These are phyloP conservation scores for Diarsia mendica DNA, from an alignment of 2,888 invertebrate genomes.

Conservation along the genomic window DNA sequence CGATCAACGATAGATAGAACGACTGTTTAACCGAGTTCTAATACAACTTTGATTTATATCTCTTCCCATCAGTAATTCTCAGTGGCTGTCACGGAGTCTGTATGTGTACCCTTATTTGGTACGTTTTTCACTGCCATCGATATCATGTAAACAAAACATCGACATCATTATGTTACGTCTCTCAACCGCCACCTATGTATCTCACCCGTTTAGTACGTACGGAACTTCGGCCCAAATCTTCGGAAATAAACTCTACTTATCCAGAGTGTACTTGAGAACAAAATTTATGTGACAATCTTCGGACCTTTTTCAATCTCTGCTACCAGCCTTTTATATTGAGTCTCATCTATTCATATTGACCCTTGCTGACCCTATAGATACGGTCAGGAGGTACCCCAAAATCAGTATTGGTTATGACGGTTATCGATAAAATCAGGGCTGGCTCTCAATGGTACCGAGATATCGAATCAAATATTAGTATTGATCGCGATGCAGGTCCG, in stretches of 20 bases:
- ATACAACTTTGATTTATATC: too few species aligned
- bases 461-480: slow-evolving; percentile 50
- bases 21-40: too few species aligned
- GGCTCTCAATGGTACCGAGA: slow-evolving; percentile 28
- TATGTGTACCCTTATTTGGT: too few species aligned
- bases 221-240: slow-evolving; percentile 82
- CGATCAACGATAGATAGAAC: too few species aligned
- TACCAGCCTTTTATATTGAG: slow-evolving; percentile 77
- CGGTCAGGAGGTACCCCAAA: slow-evolving; percentile 48
- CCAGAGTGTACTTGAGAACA: slow-evolving; percentile 81
- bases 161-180: slow-evolving; percentile 22
- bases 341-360: slow-evolving; percentile 82
- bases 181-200: slow-evolving; percentile 58
- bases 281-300: slow-evolving; percentile 84
- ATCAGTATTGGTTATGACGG: slow-evolving; percentile 59
- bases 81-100: too few species aligned
- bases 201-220: slow-evolving; percentile 69
- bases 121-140: too few species aligned
- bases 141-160: too few species aligned
- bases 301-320: slow-evolving; percentile 81
- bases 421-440: slow-evolving; percentile 50
- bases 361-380: slow-evolving; percentile 64
- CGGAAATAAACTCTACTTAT: slow-evolving; percentile 86
- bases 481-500: slow-evolving; percentile 44
- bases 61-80: too few species aligned